These are phyloP conservation scores for Ceratosolen solmsi DNA, from an alignment of 1,140 invertebrate species.

Conservation along the genomic window DNA sequence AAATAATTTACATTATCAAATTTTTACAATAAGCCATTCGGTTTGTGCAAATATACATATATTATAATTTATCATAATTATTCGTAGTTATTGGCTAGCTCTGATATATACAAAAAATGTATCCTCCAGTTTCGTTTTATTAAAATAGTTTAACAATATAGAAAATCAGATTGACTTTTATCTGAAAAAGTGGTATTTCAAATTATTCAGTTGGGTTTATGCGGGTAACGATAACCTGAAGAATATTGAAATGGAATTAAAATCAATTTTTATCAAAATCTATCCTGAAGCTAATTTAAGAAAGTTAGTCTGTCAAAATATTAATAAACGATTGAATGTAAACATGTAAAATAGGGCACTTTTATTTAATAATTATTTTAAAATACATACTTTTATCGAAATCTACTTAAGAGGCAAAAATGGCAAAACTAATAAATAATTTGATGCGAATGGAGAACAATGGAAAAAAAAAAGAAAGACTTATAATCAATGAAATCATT, in stretches of 20 bases:
- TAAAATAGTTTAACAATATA: slow-evolving; percentile 21
- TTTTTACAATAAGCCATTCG: slow-evolving; percentile 41
- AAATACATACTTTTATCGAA: slow-evolving; percentile 8
- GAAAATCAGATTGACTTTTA: not conserved
- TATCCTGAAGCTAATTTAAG: not conserved
- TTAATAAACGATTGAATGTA: slow-evolving; percentile 31
- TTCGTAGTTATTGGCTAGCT: slow-evolving; percentile 27
- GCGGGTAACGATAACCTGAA: slow-evolving; percentile 23
- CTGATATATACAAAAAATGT: slow-evolving; percentile 40
- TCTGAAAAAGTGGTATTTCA: not conserved
- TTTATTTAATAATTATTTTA: slow-evolving; percentile 33
- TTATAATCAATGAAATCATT: too few species aligned
- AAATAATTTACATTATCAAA: slow-evolving; percentile 35
- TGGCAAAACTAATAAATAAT: too few species aligned
- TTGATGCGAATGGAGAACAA: too few species aligned
- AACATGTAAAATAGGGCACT: slow-evolving; percentile 47
- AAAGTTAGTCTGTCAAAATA: slow-evolving; percentile 8
- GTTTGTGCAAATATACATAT: slow-evolving; percentile 42
- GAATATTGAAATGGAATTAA: not conserved
- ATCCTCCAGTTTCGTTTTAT: slow-evolving; percentile 3
- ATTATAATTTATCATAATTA: slow-evolving; percentile 30
- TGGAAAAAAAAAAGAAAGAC: too few species aligned
- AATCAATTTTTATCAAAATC: not conserved
- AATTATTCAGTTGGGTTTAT: slow-evolving; percentile 2
- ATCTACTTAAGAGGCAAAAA: too few species aligned